phyloP scores from a whole-genome alignment of 2,113 vertebrate genomes.

The Cynoglossus semilaevis region DNA sequence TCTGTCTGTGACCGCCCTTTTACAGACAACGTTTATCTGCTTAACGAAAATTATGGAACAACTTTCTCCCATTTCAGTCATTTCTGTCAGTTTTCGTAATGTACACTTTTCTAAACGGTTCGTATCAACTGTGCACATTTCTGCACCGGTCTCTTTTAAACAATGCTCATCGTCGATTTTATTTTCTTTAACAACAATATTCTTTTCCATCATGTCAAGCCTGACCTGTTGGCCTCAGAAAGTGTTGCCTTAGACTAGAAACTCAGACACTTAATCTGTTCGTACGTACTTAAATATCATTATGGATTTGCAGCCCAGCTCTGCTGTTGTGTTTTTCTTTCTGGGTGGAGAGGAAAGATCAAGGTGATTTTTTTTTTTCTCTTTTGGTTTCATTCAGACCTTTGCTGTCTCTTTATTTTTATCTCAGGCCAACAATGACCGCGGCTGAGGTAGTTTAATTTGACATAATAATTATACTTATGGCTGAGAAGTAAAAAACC shows the following conservation, averaged over 20 bases:
- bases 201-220: conserved; percentile 35
- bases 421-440: neutral
- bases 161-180: conserved; percentile 3
- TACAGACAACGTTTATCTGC: conserved; percentile 14
- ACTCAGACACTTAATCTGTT: conserved; percentile 42
- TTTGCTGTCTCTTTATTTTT: neutral
- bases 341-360: neutral
- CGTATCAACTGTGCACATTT: neutral
- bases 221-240: conserved; percentile 52
- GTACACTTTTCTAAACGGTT: neutral
- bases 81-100: conserved; percentile 32
- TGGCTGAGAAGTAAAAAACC: conserved; percentile 11
- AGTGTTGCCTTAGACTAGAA: conserved; percentile 37
- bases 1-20: conserved; percentile 12
- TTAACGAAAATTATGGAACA: conserved; percentile 11
- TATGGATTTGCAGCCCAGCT: conserved; percentile 19
- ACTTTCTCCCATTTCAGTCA: conserved; percentile 8
- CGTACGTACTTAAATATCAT: conserved; percentile 43
- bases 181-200: conserved; percentile 30
- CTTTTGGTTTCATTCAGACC: neutral
- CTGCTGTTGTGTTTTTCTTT: neutral
- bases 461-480: neutral
- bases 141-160: no score
- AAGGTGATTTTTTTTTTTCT: neutral
- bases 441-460: neutral